phyloP scores from a whole-genome alignment of 1,140 invertebrate species.

The Polyergus mexicanus region DNA sequence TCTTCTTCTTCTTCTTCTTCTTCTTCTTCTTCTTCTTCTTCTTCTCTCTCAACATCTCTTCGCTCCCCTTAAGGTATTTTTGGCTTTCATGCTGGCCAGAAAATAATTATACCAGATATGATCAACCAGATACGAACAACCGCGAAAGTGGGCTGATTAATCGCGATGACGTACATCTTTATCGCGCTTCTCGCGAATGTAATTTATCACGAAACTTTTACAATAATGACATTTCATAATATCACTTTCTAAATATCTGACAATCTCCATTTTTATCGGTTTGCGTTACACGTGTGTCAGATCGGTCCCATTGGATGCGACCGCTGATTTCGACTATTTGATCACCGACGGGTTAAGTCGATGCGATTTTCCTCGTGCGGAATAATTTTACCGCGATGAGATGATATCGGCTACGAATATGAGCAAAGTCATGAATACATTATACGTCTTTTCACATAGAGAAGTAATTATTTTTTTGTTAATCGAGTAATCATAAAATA shows the following conservation, averaged over 20 bases:
- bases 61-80: neutral
- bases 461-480: neutral
- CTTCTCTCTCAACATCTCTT: neutral
- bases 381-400: conserved; percentile 8
- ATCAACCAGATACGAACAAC: neutral
- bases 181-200: neutral
- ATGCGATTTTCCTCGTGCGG: neutral
- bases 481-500: neutral
- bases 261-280: conserved; percentile 19
- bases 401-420: neutral
- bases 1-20: neutral
- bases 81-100: too few relatives aligned
- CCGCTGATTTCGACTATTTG: conserved; percentile 12
- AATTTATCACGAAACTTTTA: neutral
- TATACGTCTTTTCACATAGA: neutral
- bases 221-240: neutral
- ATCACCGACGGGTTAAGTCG: too few relatives aligned
- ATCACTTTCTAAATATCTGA: neutral
- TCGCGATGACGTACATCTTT: neutral
- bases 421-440: neutral
- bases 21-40: neutral
- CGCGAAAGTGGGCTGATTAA: neutral
- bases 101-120: conserved; percentile 6
- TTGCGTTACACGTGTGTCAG: neutral
- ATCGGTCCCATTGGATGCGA: neutral